phyloP scores from a whole-genome alignment of 2,113 vertebrate genomes.

The Bubo scandiacus region DNA sequence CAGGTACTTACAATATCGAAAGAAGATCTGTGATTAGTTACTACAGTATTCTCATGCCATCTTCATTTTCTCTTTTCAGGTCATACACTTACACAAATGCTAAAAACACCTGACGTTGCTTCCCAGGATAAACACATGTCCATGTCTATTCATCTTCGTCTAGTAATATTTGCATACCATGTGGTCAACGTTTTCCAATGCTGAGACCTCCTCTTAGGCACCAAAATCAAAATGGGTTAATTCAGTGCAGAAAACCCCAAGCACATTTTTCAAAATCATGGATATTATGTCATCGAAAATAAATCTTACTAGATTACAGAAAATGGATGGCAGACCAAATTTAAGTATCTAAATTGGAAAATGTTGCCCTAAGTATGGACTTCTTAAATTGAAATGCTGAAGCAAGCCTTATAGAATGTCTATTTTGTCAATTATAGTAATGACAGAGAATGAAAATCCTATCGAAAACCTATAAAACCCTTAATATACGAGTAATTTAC shows the following conservation, averaged over 20 bases:
- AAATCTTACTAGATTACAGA: background rate
- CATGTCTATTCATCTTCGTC: background rate
- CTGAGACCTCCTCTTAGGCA: background rate
- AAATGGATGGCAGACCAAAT: background rate
- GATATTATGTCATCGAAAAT: background rate
- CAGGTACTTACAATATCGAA: background rate
- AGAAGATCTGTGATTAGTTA: background rate
- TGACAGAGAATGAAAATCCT: background rate
- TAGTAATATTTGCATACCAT: background rate
- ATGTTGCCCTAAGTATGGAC: background rate
- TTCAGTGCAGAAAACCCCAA: background rate
- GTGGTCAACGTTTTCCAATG: background rate
- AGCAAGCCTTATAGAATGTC: background rate
- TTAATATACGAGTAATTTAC: background rate
- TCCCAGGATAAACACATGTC: background rate
- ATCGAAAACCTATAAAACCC: background rate
- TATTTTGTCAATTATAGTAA: conserved; percentile 1
- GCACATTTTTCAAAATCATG: background rate
- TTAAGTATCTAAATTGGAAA: background rate
- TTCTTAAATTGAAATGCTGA: background rate
- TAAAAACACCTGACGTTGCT: background rate
- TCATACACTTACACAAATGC: background rate
- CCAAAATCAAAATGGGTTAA: background rate
- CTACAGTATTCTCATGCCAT: background rate
- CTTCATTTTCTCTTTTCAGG: background rate